Percentiles rank a stretch among this genome's conserved stretches.
These are phyloP conservation scores for Cyphomyrmex costatus DNA, from an alignment of 1,140 invertebrate species.

Conservation along the genomic window DNA sequence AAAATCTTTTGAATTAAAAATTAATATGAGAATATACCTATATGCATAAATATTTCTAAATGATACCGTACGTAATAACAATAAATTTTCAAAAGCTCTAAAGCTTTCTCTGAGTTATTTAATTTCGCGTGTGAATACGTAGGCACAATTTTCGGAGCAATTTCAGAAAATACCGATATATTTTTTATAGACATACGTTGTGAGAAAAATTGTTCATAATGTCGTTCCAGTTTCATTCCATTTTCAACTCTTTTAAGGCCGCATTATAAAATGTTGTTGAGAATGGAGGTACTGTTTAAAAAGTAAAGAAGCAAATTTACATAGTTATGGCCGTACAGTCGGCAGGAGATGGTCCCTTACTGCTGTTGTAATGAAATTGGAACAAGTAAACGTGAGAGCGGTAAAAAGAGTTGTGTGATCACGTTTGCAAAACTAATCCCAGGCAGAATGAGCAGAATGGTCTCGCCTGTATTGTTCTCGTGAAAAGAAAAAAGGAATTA, in stretches of 20 bases:
- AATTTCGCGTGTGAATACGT: background rate
- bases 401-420: conserved; percentile 23
- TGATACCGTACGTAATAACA: background rate
- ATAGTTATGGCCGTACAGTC: conserved; percentile 28
- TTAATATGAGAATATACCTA: background rate
- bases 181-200: background rate
- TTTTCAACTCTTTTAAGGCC: background rate
- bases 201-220: background rate
- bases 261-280: conserved; percentile 31
- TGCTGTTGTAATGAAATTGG: conserved; percentile 44
- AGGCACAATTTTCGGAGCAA: background rate
- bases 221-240: conserved; percentile 11
- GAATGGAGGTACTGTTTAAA: conserved; percentile 35
- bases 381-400: conserved; percentile 21
- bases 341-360: conserved; percentile 34
- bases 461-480: conserved; percentile 1
- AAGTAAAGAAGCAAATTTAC: conserved; percentile 45
- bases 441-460: conserved; percentile 14
- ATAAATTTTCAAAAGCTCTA: background rate
- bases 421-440: conserved; percentile 44
- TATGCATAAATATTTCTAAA: no score
- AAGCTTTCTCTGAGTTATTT: background rate
- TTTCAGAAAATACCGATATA: background rate
- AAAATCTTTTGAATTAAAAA: background rate
- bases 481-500: background rate